Percentiles rank a stretch among this genome's conserved stretches.
Evolutionary conservation across 2,797 vertebrate genomes (phyloP).

Genomic region (Melanotaenia trifasciata): DNA sequence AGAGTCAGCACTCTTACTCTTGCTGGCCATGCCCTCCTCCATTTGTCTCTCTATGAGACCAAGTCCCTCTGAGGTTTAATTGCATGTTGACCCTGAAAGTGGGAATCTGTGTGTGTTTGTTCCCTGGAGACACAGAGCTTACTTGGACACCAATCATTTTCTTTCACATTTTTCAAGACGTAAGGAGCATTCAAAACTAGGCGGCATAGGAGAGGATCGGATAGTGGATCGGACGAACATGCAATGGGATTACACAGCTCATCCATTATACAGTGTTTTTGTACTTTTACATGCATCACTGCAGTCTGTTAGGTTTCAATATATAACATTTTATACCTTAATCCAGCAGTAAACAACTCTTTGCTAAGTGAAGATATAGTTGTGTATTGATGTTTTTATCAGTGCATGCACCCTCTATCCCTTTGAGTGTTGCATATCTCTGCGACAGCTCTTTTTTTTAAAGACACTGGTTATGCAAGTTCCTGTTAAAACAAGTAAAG

Average conservation of each 20-base stretch:
- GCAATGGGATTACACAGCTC: background rate
- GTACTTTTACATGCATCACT: background rate
- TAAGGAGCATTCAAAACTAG: background rate
- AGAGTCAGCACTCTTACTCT: conserved; percentile 54
- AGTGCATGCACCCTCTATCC: background rate
- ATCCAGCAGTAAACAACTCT: background rate
- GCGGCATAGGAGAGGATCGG: background rate
- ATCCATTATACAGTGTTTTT: background rate
- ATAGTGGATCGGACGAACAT: background rate
- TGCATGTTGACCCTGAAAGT: conserved; percentile 68
- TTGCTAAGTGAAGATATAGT: background rate
- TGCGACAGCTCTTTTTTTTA: background rate
- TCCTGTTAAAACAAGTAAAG: background rate
- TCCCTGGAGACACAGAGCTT: conserved; percentile 34
- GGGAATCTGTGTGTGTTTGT: conserved; percentile 30
- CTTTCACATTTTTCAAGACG: conserved; percentile 30
- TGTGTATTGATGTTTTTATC: background rate
- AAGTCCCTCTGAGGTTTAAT: conserved; percentile 69
- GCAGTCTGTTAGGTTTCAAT: background rate
- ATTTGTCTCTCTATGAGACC: conserved; percentile 43
- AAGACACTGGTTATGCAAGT: background rate
- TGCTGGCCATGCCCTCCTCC: conserved; percentile 37
- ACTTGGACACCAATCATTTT: conserved; percentile 37
- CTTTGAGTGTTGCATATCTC: background rate
- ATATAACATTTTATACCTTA: background rate